Conservation (phyloP, 2,888 invertebrate genomes). For the Drosophila falleni region DNA sequence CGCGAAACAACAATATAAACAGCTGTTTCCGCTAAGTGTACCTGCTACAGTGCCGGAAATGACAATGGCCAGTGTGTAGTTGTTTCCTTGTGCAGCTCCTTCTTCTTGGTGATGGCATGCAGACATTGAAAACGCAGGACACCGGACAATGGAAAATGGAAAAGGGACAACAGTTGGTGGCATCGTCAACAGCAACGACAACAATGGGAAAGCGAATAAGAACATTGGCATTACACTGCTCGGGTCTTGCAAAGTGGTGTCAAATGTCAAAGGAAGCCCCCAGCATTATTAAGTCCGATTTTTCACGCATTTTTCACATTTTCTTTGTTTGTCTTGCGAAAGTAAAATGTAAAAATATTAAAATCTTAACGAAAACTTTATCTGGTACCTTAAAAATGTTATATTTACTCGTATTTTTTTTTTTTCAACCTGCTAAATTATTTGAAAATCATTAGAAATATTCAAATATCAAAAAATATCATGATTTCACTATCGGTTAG, state of each 20-base stretch:
- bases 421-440: background rate
- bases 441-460: background rate
- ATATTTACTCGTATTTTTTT: no score
- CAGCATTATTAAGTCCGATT: slow-evolving; percentile 47
- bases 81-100: slow-evolving; percentile 44
- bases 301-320: slow-evolving; percentile 21
- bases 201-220: slow-evolving; percentile 10
- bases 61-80: slow-evolving; percentile 64
- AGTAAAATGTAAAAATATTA: background rate
- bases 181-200: slow-evolving; percentile 50
- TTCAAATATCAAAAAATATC: no score
- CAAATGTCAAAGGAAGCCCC: slow-evolving; percentile 62
- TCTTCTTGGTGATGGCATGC: slow-evolving; percentile 53
- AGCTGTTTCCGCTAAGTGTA: slow-evolving; percentile 81
- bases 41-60: slow-evolving; percentile 57
- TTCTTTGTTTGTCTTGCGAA: background rate
- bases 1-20: slow-evolving; percentile 64
- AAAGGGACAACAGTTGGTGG: slow-evolving; percentile 19
- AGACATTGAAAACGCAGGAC: slow-evolving; percentile 36
- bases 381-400: no score
- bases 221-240: slow-evolving; percentile 45
- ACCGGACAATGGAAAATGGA: slow-evolving; percentile 7
- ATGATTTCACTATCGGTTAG: no score
- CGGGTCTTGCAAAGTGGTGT: slow-evolving; percentile 65
- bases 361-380: background rate